These are phyloP conservation scores for Spea bombifrons DNA, from an alignment of 2,113 vertebrate genomes.

Conservation along the genomic window DNA sequence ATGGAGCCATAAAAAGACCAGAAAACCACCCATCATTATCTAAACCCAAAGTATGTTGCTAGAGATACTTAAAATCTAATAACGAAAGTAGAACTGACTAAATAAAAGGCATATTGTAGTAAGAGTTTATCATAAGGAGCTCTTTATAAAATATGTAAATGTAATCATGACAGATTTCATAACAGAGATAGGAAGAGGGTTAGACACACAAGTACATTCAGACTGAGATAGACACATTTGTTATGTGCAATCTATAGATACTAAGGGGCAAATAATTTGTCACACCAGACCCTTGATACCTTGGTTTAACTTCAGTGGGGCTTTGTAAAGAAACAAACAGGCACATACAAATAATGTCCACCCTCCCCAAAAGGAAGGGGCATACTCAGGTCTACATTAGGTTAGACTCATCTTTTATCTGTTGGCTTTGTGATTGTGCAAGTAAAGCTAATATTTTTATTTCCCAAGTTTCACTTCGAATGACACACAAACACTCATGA, in stretches of 20 bases:
- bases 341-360: neutral
- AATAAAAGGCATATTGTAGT: too few relatives aligned
- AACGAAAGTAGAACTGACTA: too few relatives aligned
- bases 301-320: neutral
- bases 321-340: neutral
- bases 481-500: too few relatives aligned
- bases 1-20: too few relatives aligned
- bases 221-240: neutral
- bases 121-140: too few relatives aligned
- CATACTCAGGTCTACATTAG: neutral
- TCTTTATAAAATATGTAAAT: slow-evolving; percentile 3
- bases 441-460: too few relatives aligned
- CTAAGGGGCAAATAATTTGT: neutral
- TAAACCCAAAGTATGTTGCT: too few relatives aligned
- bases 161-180: neutral
- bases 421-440: too few relatives aligned
- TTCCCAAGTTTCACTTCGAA: too few relatives aligned
- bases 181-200: neutral
- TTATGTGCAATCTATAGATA: neutral
- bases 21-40: too few relatives aligned
- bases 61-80: too few relatives aligned
- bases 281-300: neutral
- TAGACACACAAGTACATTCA: slow-evolving; percentile 1
- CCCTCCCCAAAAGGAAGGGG: neutral
- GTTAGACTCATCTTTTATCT: too few relatives aligned